Base-by-base conservation (phyloP, 1,140 invertebrate species). In the Macrostomum lignano region DNA sequence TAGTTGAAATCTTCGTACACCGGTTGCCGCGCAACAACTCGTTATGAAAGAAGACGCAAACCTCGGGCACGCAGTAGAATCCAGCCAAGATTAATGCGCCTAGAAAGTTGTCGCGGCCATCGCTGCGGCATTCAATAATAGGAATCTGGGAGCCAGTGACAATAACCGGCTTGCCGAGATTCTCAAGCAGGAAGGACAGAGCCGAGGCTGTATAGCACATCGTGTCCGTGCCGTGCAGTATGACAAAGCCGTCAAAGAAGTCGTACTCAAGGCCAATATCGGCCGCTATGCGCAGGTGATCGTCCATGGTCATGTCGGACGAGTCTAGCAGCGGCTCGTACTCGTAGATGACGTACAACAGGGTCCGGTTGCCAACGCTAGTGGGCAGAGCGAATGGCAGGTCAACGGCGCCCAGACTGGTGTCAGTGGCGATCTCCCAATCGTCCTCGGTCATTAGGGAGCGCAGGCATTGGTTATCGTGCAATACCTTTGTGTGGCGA, bases 221-320 rank as follows among this genome's bases (percentile, higher is more conserved):
- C 0, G 86, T 96, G 54, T 96, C 86, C 0, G 86, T 94, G 7
- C 86, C 86, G 47, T 94, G 86, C 1, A 94, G 64, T 2, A 94
- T 66, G 0, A 96, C 76, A 50, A 94, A 96, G 0, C 81, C 82
- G 49, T 88, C 77, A 46, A 71, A 88, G 26, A 66, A 56, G 43
- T 74, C 65, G 44, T 84, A 82, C 11, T 10, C n/a, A 36, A 7
- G 76, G 62, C 73, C 65, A 37, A 93, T 78, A 53, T 86, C 74
- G 39, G 65, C 65, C 2, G 79, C 79, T 35, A 94, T 84, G 36
- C 62, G 61, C 21, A 73, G 70, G 78, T 79, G 93, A 41, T 88
- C 74, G 29, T 71, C 66, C 58, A 75, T 73, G 0, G 70, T 72
- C 74, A 91, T 84, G 50, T 88, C 81, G 30, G 74, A 74, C 0